A percentile compares a stretch with the other conserved stretches of the same genome.
Conservation (phyloP, 2,888 invertebrate species). For the Eupithecia subumbrata region DNA sequence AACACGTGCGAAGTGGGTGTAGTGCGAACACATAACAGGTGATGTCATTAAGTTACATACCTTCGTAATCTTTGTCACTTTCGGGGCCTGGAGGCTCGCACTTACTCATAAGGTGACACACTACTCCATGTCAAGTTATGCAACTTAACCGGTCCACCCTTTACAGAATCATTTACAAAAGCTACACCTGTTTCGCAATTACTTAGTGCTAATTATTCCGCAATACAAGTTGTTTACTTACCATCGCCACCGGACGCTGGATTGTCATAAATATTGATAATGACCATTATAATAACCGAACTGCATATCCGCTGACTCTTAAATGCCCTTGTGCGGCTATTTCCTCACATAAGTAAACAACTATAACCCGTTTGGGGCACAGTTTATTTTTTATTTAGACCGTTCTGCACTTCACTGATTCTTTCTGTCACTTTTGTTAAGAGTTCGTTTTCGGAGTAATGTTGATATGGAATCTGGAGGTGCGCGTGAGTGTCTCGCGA, state of each 20-base stretch:
- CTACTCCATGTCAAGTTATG: constrained; percentile 64
- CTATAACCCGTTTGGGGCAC: constrained; percentile 42
- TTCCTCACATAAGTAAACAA: constrained; percentile 47
- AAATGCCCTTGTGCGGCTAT: constrained; percentile 63
- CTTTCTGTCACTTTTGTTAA: constrained; percentile 61
- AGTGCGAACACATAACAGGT: constrained; percentile 70
- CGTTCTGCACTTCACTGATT: constrained; percentile 62
- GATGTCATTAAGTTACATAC: constrained; percentile 70
- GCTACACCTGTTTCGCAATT: constrained; percentile 57
- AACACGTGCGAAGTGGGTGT: constrained; percentile 76
- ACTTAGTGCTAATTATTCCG: constrained; percentile 41
- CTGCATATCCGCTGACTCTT: constrained; percentile 54
- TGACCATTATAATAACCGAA: constrained; percentile 53
- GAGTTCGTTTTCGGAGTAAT: constrained; percentile 49
- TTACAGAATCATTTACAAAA: constrained; percentile 67
- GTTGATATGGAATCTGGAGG: constrained; percentile 38
- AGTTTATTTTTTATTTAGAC: constrained; percentile 62
- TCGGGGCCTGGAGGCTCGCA: constrained; percentile 46
- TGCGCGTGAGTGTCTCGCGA: constrained; percentile 36
- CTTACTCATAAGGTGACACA: constrained; percentile 60
- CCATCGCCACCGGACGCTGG: constrained; percentile 27
- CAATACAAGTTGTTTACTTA: constrained; percentile 39
- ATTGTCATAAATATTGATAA: constrained; percentile 48
- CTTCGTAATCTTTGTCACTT: constrained; percentile 66
- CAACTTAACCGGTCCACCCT: constrained; percentile 64